Conservation (phyloP, 2,888 invertebrate species). For the Sinhomidia bicolor region DNA sequence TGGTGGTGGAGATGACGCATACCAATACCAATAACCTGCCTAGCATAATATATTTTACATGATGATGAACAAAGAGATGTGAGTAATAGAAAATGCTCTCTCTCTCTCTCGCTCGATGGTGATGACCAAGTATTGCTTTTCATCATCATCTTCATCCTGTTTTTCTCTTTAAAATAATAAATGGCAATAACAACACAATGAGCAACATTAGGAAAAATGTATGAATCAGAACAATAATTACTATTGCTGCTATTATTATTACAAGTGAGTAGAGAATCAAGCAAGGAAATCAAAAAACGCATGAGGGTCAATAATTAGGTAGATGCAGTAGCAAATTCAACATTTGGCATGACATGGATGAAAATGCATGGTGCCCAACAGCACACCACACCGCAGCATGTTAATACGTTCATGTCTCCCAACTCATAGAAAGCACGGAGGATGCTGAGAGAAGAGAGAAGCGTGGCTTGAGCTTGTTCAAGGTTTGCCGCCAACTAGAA, state of each 20-base stretch:
- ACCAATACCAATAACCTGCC: slow-evolving; percentile 21
- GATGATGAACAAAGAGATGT: neutral
- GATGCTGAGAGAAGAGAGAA: slow-evolving; percentile 69
- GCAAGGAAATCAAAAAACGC: too few relatives aligned
- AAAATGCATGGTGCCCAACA: too few relatives aligned
- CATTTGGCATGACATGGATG: slow-evolving; percentile 26
- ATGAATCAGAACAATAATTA: too few relatives aligned
- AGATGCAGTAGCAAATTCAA: neutral
- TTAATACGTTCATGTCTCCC: too few relatives aligned
- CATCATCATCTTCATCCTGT: too few relatives aligned
- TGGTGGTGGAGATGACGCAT: slow-evolving; percentile 50
- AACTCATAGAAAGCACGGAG: slow-evolving; percentile 65
- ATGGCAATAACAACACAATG: neutral
- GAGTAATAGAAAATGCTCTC: neutral
- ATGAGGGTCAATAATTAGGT: neutral
- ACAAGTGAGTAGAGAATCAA: too few relatives aligned
- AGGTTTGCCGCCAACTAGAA: slow-evolving; percentile 73
- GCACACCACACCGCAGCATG: too few relatives aligned
- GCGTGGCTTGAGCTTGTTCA: slow-evolving; percentile 73
- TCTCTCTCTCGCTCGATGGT: neutral
- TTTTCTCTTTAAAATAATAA: too few relatives aligned
- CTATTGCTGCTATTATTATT: too few relatives aligned
- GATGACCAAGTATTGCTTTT: too few relatives aligned
- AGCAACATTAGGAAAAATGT: too few relatives aligned
- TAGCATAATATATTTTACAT: neutral